Conservation (phyloP, 2,888 invertebrate genomes). For the Cistogaster globosa region DNA sequence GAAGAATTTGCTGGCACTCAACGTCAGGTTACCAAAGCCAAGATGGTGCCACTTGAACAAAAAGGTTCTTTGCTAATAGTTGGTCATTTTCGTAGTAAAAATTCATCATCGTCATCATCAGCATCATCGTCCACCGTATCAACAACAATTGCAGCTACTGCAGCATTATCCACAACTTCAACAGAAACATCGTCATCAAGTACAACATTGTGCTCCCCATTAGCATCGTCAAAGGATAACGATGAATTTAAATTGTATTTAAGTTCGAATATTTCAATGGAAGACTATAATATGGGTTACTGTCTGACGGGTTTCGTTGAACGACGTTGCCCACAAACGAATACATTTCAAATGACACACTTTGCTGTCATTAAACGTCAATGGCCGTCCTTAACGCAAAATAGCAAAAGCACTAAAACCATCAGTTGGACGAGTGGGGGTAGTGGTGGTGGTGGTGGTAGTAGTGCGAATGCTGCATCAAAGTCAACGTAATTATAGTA, state of each 20-base stretch:
- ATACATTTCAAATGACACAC: constrained; percentile 92
- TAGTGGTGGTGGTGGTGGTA: constrained; percentile 21
- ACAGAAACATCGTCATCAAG: constrained; percentile 35
- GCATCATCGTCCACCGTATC: constrained; percentile 10
- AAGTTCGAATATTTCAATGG: constrained; percentile 92
- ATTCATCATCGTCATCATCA: constrained; percentile 42
- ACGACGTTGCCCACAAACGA: constrained; percentile 89
- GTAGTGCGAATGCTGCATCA: constrained; percentile 48
- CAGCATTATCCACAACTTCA: constrained; percentile 25
- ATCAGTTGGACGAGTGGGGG: constrained; percentile 46
- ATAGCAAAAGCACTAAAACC: constrained; percentile 71
- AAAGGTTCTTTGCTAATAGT: constrained; percentile 91
- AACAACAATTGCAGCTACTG: background rate
- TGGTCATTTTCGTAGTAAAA: constrained; percentile 84
- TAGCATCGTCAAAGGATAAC: constrained; percentile 65
- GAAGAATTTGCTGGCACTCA: constrained; percentile 90
- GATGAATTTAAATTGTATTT: constrained; percentile 91
- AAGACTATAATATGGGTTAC: constrained; percentile 95
- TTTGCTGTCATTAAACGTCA: constrained; percentile 93
- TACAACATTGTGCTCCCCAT: constrained; percentile 52
- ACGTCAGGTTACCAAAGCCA: constrained; percentile 87
- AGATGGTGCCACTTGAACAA: constrained; percentile 90
- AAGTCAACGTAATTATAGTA: constrained; percentile 75
- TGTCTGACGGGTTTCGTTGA: constrained; percentile 94
- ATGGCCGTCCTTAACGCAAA: constrained; percentile 82